Evolutionary conservation across 2,797 vertebrate genomes (phyloP).

Genomic region (Syndactyla subalaris): DNA sequence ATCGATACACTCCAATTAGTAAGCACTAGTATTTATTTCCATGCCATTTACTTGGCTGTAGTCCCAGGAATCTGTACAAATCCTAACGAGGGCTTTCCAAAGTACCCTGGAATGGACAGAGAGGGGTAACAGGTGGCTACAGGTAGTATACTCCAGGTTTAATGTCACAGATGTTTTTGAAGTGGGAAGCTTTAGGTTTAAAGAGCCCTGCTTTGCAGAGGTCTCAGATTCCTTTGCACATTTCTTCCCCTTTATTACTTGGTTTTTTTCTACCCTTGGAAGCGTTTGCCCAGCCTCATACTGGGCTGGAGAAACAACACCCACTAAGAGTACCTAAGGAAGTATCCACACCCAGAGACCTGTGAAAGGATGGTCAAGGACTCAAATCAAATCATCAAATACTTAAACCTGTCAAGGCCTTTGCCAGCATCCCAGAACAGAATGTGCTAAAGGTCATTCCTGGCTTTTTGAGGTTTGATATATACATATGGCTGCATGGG

Average conservation of each 20-base stretch:
- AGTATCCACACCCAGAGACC: background rate
- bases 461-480: background rate
- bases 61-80: background rate
- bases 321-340: background rate
- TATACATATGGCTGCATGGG: fast-evolving
- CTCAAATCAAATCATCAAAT: background rate
- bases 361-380: background rate
- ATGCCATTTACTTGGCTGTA: background rate
- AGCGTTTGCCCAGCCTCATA: background rate
- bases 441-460: background rate
- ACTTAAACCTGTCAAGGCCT: background rate
- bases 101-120: background rate
- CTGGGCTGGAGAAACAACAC: background rate
- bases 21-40: background rate
- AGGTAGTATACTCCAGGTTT: background rate
- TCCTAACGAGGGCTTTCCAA: background rate
- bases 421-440: background rate
- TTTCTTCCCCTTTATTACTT: background rate
- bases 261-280: background rate
- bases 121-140: background rate
- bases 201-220: background rate
- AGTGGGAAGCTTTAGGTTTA: background rate
- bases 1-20: background rate
- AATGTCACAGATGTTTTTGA: background rate
- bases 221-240: background rate